Conservation (phyloP, 2,113 vertebrate genomes). For the Ariopsis seemanni region DNA sequence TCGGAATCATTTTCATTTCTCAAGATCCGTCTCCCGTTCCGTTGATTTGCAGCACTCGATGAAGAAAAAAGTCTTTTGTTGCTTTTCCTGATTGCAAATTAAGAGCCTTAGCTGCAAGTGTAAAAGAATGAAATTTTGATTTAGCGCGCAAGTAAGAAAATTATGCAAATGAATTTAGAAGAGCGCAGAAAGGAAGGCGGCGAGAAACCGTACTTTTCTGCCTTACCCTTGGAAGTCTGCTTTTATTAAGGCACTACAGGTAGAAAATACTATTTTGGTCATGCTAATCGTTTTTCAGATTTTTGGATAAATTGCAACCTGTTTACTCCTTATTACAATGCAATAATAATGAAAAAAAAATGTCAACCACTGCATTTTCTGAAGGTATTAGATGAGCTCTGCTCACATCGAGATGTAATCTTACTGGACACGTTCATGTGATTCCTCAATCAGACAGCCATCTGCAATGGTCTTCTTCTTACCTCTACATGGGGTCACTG, state of each 20-base stretch:
- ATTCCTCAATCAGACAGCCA: background rate
- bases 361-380: background rate
- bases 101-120: constrained; percentile 67
- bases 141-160: constrained; percentile 55
- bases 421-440: background rate
- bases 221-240: constrained; percentile 25
- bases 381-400: background rate
- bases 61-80: constrained; percentile 75
- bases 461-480: background rate
- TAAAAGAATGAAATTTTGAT: constrained; percentile 58
- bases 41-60: constrained; percentile 87
- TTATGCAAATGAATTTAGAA: constrained; percentile 59
- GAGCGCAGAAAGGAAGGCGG: constrained; percentile 24
- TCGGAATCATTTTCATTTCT: constrained; percentile 83
- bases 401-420: background rate
- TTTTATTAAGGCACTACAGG: background rate
- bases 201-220: constrained; percentile 20
- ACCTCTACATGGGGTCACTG: no score
- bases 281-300: background rate
- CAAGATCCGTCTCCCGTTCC: constrained; percentile 87
- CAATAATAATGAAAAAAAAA: background rate
- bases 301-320: background rate
- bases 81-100: constrained; percentile 81
- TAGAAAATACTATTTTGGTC: background rate
- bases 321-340: background rate